Conservation (phyloP, 2,888 invertebrate species). For the Brenthis ino region DNA sequence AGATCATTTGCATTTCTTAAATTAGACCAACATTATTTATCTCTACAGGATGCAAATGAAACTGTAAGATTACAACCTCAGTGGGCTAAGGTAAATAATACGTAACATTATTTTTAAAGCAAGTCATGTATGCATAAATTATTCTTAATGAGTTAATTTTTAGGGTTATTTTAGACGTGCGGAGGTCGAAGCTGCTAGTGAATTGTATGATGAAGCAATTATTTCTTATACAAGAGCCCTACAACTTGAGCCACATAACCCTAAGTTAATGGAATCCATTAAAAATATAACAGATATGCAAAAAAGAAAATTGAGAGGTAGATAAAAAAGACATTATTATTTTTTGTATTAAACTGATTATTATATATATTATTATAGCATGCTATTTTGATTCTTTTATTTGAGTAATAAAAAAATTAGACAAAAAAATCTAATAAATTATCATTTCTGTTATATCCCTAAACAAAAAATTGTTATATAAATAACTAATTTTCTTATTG, state of each 20-base stretch:
- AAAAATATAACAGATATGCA: conserved; percentile 82
- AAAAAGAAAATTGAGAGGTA: conserved; percentile 84
- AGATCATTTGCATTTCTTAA: conserved; percentile 91
- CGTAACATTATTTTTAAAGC: background rate
- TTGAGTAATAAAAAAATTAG: too few relatives aligned
- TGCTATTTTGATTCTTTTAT: too few relatives aligned
- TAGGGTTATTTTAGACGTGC: conserved; percentile 88
- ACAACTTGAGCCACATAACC: conserved; percentile 85
- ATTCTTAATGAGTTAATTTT: background rate
- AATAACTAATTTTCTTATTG: too few relatives aligned
- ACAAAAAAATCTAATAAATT: too few relatives aligned
- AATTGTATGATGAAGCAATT: conserved; percentile 85
- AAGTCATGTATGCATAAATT: background rate
- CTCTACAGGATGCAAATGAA: conserved; percentile 89
- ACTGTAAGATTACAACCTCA: conserved; percentile 88
- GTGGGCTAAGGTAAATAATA: conserved; percentile 87
- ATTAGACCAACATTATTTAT: conserved; percentile 88
- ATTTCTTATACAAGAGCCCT: conserved; percentile 86
- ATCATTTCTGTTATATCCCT: too few relatives aligned
- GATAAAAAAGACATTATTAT: conserved; percentile 23
- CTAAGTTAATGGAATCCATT: conserved; percentile 84
- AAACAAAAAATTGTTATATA: too few relatives aligned
- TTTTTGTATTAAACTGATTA: background rate
- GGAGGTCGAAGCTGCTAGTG: conserved; percentile 87
- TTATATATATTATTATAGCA: too few relatives aligned